Conservation (phyloP, 2,797 vertebrate species). For the Labroides dimidiatus region DNA sequence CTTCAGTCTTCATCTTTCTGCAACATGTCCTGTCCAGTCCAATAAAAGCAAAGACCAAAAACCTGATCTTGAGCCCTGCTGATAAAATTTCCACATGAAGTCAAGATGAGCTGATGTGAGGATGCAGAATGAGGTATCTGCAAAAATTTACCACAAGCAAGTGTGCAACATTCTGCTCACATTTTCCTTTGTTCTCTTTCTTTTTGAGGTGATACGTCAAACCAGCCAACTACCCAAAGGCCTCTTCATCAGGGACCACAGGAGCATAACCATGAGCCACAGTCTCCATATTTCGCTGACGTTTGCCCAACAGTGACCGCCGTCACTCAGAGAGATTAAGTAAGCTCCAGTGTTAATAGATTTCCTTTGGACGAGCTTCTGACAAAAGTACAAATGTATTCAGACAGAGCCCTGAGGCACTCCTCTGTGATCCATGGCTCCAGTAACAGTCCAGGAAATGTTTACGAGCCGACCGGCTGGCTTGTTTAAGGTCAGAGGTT, state of each 20-base stretch:
- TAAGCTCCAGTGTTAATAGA: slow-evolving; percentile 56
- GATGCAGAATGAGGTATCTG: no score
- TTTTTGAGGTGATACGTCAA: slow-evolving; percentile 41
- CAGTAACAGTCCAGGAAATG: slow-evolving; percentile 57
- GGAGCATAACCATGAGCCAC: slow-evolving; percentile 51
- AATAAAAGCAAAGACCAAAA: no score
- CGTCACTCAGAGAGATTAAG: slow-evolving; percentile 66
- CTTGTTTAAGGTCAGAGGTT: slow-evolving; percentile 70
- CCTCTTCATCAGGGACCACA: slow-evolving; percentile 31
- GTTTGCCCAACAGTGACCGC: slow-evolving; percentile 36
- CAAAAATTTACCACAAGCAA: no score
- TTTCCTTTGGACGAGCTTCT: slow-evolving; percentile 39
- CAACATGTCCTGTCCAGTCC: no score
- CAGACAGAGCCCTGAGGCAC: slow-evolving; percentile 45
- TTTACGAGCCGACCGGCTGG: slow-evolving; percentile 50
- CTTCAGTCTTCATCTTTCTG: no score
- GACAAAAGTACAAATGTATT: slow-evolving; percentile 60
- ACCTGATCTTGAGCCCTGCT: no score
- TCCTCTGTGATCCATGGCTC: slow-evolving; percentile 40
- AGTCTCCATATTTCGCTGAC: slow-evolving; percentile 36
- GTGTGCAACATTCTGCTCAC: background rate
- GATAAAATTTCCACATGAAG: no score
- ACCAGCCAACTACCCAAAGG: slow-evolving; percentile 27
- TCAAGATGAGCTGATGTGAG: no score
- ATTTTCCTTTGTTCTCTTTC: slow-evolving; percentile 34